A percentile compares a stretch with the other conserved stretches of the same genome.
phyloP scores from a whole-genome alignment of 2,113 vertebrate species.

The Vulpes vulpes region DNA sequence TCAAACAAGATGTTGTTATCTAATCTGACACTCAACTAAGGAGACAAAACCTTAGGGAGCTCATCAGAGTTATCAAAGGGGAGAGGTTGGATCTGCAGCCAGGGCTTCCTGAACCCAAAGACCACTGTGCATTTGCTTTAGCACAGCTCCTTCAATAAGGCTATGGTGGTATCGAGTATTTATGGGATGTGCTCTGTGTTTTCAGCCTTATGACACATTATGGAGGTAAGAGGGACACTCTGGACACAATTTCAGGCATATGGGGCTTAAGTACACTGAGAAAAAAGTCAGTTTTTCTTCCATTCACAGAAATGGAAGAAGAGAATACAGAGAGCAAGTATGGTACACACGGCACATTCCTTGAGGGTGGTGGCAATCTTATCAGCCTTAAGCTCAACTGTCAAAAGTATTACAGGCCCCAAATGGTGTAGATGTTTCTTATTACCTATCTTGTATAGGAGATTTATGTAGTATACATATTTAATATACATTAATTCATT shows the following conservation, averaged over 20 bases:
- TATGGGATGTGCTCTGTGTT: background rate
- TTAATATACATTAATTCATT: background rate
- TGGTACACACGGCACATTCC: fast-evolving
- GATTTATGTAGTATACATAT: background rate
- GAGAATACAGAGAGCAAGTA: background rate
- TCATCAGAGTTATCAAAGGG: background rate
- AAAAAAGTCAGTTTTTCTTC: background rate
- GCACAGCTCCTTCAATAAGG: background rate
- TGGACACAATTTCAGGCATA: background rate
- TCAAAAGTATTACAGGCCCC: background rate
- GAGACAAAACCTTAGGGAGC: background rate
- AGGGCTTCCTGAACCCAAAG: background rate
- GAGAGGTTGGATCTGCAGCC: background rate
- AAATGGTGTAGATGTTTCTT: background rate
- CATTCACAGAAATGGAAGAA: background rate
- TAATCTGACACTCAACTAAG: background rate
- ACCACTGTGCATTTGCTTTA: background rate
- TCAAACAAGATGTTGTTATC: background rate
- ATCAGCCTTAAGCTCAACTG: background rate
- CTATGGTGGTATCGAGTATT: fast-evolving
- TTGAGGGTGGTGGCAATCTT: background rate
- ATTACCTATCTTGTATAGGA: background rate
- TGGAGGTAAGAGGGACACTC: background rate
- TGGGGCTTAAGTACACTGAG: background rate
- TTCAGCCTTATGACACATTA: background rate